Evolutionary conservation across 2,797 vertebrate species (phyloP).

Genomic region (Silurus aristotelis): DNA sequence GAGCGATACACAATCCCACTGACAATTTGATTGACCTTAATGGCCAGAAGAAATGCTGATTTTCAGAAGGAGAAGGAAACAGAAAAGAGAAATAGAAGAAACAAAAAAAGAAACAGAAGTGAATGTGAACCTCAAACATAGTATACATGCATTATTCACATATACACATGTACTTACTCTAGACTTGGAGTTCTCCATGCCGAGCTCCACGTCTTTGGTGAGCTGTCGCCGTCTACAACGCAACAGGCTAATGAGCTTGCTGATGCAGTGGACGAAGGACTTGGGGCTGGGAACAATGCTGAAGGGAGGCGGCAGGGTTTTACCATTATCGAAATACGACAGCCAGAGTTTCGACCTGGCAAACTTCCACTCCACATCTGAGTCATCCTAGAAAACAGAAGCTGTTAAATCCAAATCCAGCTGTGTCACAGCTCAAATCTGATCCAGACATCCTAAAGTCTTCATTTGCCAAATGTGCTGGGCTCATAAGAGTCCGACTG

Average conservation of each 20-base stretch:
- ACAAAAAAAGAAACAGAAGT: not conserved
- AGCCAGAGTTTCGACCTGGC: constrained; percentile 88
- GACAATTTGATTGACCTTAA: not conserved
- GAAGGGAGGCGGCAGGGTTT: constrained; percentile 85
- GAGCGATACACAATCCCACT: constrained; percentile 8
- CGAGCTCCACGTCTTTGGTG: constrained; percentile 82
- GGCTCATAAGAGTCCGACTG: not conserved
- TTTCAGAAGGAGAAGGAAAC: not conserved
- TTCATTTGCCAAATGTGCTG: not conserved
- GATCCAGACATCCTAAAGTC: not conserved
- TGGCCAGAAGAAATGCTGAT: not conserved
- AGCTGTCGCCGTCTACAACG: constrained; percentile 76
- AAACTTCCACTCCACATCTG: constrained; percentile 90
- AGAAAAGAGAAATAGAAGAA: not conserved
- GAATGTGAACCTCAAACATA: not conserved
- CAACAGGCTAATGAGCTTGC: constrained; percentile 75
- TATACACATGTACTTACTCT: constrained; percentile 67
- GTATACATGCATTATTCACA: not conserved
- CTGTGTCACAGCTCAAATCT: too few relatives aligned
- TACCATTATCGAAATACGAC: constrained; percentile 87
- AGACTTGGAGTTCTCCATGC: constrained; percentile 83
- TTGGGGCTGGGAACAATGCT: constrained; percentile 87
- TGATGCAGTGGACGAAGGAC: constrained; percentile 81
- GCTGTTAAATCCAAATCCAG: not conserved
- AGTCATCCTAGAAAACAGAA: constrained; percentile 76